Evolutionary conservation across 2,888 invertebrate genomes (phyloP), one percentile per base, ranked within the genome.

Genomic region (Camponotus fellah): DNA sequence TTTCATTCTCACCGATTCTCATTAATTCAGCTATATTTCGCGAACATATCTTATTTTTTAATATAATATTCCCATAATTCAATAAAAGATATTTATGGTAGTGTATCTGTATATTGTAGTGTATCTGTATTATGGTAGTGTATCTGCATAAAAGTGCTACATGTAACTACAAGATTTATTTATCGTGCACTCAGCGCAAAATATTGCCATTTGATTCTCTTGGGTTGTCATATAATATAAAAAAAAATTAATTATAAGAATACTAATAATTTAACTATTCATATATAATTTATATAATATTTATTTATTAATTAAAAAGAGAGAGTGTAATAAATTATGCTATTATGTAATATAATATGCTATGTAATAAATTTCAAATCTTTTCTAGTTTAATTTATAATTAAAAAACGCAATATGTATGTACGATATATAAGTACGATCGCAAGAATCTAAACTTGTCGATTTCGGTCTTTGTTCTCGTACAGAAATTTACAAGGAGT

Each of bases 401-500:
- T 8, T 14, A 46, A 26, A 53, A 40, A 76, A 76, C 65, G 76
- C 37, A 37, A 75, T 62, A 46, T 14, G 2, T 26, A 26, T 26
- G 26, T 26, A 9, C 46, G n/a, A 9, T n/a, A n/a, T 26, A 58
- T 17, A 72, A 12, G 21, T 12, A 65, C 49, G 46, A 46, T 34
- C 46, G 53, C 76, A 66, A 66, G 14, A 4, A 69, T 58, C 26
- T 26, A 60, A 34, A 34, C 32, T 12, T 60, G 26, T 46, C 46
- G 46, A 71, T 60, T 49, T 76, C 17, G 34, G 49, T 65, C 71
- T 46, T 71, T 40, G 60, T 49, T 60, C 26, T 60, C 79, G 53
- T 17, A 34, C 1, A 43, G n/a, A 82, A 64, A 69, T 56, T n/a
- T 40, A 49, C 77, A 46, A 69, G 46, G 53, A 79, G 60, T 60